Evolutionary conservation across 2,888 invertebrate genomes (phyloP).

Genomic region (Trileptium ribeirensis): DNA sequence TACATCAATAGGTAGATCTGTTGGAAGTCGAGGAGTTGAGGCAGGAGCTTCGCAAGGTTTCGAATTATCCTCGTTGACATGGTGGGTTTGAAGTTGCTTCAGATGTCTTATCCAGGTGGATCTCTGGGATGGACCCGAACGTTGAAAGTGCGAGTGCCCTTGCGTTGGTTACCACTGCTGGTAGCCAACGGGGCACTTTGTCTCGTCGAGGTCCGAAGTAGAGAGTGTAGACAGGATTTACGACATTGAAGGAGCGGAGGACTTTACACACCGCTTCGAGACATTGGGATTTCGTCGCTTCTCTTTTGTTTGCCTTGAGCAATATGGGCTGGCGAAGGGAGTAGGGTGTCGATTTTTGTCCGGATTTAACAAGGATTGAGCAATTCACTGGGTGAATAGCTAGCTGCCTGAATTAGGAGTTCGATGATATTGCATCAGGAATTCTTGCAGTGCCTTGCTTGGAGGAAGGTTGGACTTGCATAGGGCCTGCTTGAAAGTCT

Average conservation of each 20-base stretch:
- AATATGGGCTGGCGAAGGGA: conserved; percentile 20
- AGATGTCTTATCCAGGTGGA: conserved; percentile 25
- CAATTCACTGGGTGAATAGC: conserved; percentile 27
- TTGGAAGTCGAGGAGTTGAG: too few species aligned
- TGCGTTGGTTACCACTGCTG: conserved; percentile 17
- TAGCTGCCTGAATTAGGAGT: conserved; percentile 16
- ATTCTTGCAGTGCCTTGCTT: conserved; percentile 26
- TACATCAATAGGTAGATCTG: too few species aligned
- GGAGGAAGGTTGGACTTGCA: conserved; percentile 26
- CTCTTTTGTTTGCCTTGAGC: conserved; percentile 23
- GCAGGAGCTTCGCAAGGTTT: not conserved
- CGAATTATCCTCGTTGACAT: conserved; percentile 8
- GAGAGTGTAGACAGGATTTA: conserved; percentile 8
- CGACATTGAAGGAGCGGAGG: not conserved
- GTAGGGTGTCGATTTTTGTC: not conserved
- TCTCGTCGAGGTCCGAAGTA: conserved; percentile 23
- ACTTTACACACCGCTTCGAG: not conserved
- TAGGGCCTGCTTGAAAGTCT: conserved; percentile 35
- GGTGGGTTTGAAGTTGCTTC: conserved; percentile 24
- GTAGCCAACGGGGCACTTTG: conserved; percentile 22
- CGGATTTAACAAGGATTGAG: conserved; percentile 20
- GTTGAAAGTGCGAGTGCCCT: conserved; percentile 22
- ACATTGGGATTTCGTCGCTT: not conserved
- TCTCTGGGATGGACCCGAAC: conserved; percentile 19
- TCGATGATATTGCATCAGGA: conserved; percentile 24